Evolutionary conservation across 2,888 invertebrate species (phyloP).

Genomic region (Atethmia centrago): DNA sequence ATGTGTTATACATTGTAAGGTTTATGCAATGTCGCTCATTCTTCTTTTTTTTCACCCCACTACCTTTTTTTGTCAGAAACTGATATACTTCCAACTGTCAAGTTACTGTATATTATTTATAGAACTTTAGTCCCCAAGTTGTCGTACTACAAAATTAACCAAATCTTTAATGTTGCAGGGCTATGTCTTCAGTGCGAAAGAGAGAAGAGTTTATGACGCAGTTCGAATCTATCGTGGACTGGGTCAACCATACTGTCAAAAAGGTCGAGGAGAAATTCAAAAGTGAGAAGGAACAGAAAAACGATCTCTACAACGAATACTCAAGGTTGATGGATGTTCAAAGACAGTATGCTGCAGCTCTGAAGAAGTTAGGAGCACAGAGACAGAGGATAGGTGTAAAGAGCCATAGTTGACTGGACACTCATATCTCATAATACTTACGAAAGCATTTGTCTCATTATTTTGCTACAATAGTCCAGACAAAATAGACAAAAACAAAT

Average conservation of each 20-base stretch:
- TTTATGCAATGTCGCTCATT: conserved; percentile 1
- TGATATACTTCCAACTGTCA: background rate
- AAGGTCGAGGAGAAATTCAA: conserved; percentile 92
- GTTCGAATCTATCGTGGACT: conserved; percentile 96
- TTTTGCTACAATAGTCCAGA: conserved; percentile 39
- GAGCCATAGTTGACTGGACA: conserved; percentile 63
- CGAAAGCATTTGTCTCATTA: conserved; percentile 50
- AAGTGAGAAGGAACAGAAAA: conserved; percentile 82
- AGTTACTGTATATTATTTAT: background rate
- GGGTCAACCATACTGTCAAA: conserved; percentile 95
- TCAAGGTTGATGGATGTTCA: conserved; percentile 86
- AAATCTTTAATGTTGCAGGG: conserved; percentile 87
- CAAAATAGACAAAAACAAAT: conserved; percentile 15
- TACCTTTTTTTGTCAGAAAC: background rate
- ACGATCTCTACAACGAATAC: conserved; percentile 81
- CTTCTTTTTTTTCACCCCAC: background rate
- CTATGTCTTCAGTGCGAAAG: conserved; percentile 94
- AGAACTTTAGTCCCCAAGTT: background rate
- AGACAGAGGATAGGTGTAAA: conserved; percentile 76
- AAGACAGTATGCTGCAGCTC: conserved; percentile 85
- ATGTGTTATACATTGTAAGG: background rate
- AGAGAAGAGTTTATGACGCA: conserved; percentile 97
- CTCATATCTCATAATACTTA: conserved; percentile 32
- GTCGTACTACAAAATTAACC: background rate
- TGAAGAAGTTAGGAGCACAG: conserved; percentile 84